Evolutionary conservation across 2,797 vertebrate species (phyloP).

Genomic region (Geotrypetes seraphini): DNA sequence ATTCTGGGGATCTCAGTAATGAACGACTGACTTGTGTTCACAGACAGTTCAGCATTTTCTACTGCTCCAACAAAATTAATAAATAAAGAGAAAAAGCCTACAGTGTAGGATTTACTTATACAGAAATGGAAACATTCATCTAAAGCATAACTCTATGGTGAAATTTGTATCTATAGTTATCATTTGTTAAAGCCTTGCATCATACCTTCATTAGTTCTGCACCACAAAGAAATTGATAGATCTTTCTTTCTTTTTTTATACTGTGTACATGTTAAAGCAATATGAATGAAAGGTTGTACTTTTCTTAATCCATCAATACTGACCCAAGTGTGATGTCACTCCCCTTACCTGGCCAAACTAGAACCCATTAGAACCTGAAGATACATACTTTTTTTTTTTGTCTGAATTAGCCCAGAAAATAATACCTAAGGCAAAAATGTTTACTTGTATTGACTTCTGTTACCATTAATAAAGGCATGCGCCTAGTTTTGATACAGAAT

Average conservation of each 20-base stretch:
- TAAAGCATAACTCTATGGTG: constrained; percentile 51
- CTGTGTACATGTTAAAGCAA: constrained; percentile 70
- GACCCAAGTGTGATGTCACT: constrained; percentile 51
- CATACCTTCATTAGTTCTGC: constrained; percentile 46
- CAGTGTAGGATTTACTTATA: constrained; percentile 64
- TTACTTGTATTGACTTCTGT: constrained; percentile 47
- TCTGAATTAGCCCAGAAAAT: constrained; percentile 38
- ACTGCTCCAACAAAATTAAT: constrained; percentile 51
- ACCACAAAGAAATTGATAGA: constrained; percentile 46
- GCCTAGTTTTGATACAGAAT: constrained; percentile 71
- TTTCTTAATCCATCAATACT: constrained; percentile 49
- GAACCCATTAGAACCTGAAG: constrained; percentile 20
- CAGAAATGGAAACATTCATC: constrained; percentile 54
- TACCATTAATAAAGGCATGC: constrained; percentile 59
- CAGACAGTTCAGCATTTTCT: constrained; percentile 64
- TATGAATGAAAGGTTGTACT: constrained; percentile 62
- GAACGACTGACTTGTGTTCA: constrained; percentile 58
- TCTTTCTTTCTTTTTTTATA: constrained; percentile 40
- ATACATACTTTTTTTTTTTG: constrained; percentile 26
- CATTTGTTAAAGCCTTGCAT: constrained; percentile 62
- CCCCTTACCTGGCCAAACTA: constrained; percentile 32
- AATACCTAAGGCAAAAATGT: constrained; percentile 35
- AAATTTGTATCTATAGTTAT: constrained; percentile 62
- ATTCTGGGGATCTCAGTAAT: constrained; percentile 69
- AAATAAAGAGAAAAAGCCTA: constrained; percentile 44